Evolutionary conservation across 2,888 invertebrate genomes (phyloP).

Genomic region (Elegia similella): DNA sequence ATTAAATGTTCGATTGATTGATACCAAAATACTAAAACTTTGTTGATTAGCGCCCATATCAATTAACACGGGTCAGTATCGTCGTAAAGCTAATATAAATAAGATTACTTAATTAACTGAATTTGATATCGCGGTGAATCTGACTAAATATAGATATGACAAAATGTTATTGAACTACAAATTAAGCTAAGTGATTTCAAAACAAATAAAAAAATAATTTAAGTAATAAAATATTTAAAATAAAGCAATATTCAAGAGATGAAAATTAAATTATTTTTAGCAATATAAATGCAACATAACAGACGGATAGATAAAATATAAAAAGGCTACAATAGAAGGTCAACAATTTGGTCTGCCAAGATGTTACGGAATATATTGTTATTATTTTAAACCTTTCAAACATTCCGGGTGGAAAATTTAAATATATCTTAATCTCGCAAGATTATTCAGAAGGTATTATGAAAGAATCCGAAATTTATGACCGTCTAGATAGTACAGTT

Average conservation of each 20-base stretch:
- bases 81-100: background rate
- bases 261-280: too few species aligned
- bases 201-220: background rate
- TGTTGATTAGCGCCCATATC: slow-evolving; percentile 6
- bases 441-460: slow-evolving; percentile 17
- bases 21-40: slow-evolving; percentile 1
- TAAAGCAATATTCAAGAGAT: too few species aligned
- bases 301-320: background rate
- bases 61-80: slow-evolving; percentile 1
- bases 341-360: background rate
- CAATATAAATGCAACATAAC: background rate
- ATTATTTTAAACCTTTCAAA: slow-evolving; percentile 15
- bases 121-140: background rate
- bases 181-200: background rate
- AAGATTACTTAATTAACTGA: slow-evolving; percentile 1
- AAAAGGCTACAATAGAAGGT: background rate
- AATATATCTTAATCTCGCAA: slow-evolving; percentile 11
- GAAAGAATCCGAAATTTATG: slow-evolving; percentile 23
- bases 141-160: background rate
- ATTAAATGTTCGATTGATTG: background rate
- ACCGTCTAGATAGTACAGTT: slow-evolving; percentile 18
- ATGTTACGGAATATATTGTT: slow-evolving; percentile 7
- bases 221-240: too few species aligned
- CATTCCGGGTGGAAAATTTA: slow-evolving; percentile 9
- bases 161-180: background rate